Evolutionary conservation across 92 coral and sea anemone species (phyloP).

Genomic region (Porites lobata): DNA sequence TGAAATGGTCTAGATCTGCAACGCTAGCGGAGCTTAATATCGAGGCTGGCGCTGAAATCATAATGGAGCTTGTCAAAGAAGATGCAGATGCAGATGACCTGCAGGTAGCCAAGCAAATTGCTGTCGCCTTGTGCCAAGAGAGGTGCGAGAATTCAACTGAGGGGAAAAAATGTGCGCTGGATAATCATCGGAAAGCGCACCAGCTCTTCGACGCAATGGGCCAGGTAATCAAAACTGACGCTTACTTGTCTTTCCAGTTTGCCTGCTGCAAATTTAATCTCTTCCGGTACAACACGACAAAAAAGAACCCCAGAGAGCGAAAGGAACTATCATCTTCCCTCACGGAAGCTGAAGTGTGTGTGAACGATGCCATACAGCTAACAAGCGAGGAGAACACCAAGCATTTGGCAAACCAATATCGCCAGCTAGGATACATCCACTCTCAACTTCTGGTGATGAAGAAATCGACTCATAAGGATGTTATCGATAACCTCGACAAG

Average conservation of each 20-base stretch:
- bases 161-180: neutral
- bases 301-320: neutral
- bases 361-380: slow-evolving; percentile 31
- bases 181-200: slow-evolving; percentile 61
- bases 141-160: neutral
- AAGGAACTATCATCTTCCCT: slow-evolving; percentile 43
- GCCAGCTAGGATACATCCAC: slow-evolving; percentile 53
- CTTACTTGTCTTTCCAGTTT: slow-evolving; percentile 18
- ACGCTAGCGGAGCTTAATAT: slow-evolving; percentile 22
- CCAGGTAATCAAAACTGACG: slow-evolving; percentile 42
- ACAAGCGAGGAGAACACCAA: slow-evolving; percentile 20
- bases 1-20: slow-evolving; percentile 32
- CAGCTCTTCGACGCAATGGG: slow-evolving; percentile 81
- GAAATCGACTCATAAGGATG: neutral
- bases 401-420: slow-evolving; percentile 18
- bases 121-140: slow-evolving; percentile 12
- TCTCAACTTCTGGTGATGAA: neutral
- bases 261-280: slow-evolving; percentile 20
- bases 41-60: slow-evolving; percentile 36
- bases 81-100: slow-evolving; percentile 69
- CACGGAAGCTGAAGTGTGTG: slow-evolving; percentile 58
- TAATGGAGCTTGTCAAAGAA: slow-evolving; percentile 45
- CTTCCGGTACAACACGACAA: neutral
- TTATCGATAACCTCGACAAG: neutral
- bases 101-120: slow-evolving; percentile 40